A percentile compares a stretch with the other conserved stretches of the same genome.
Conservation (phyloP, 2,797 vertebrate genomes). For the Oophaga sylvatica region DNA sequence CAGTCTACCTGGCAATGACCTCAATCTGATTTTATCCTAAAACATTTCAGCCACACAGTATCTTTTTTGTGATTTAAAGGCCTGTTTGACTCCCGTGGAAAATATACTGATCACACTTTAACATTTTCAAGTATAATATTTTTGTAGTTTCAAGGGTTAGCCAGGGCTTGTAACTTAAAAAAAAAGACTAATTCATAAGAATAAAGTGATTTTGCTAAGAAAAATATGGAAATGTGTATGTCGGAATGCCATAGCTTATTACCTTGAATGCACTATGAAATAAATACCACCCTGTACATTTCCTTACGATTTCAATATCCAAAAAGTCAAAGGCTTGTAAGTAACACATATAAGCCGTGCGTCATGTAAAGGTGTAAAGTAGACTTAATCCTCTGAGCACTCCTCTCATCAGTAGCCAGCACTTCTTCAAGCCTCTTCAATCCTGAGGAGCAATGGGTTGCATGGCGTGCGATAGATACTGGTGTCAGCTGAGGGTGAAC, state of each 20-base stretch:
- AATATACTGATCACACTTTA: constrained; percentile 39
- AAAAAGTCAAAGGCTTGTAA: not conserved
- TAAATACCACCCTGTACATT: constrained; percentile 13
- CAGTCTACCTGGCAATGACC: constrained; percentile 52
- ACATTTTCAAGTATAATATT: constrained; percentile 48
- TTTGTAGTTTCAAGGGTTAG: constrained; percentile 40
- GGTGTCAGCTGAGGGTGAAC: not conserved
- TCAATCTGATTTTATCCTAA: constrained; percentile 47
- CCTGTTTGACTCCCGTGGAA: constrained; percentile 49
- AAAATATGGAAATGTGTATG: constrained; percentile 26
- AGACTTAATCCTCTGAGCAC: not conserved
- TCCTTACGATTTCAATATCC: not conserved
- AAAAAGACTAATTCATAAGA: constrained; percentile 17
- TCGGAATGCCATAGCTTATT: not conserved
- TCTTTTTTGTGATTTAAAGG: constrained; percentile 55
- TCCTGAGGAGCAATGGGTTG: not conserved
- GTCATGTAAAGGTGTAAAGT: not conserved
- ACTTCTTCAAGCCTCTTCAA: not conserved
- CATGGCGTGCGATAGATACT: not conserved
- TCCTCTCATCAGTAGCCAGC: constrained; percentile 9
- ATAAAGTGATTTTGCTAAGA: constrained; percentile 11
- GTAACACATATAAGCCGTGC: not conserved
- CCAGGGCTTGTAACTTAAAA: constrained; percentile 12
- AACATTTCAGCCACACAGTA: constrained; percentile 51
- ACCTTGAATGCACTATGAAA: not conserved